Percentiles rank a stretch among this genome's conserved stretches.
These are phyloP conservation scores for Schrankia costaestrigalis DNA, from an alignment of 2,888 invertebrate species.

Conservation along the genomic window DNA sequence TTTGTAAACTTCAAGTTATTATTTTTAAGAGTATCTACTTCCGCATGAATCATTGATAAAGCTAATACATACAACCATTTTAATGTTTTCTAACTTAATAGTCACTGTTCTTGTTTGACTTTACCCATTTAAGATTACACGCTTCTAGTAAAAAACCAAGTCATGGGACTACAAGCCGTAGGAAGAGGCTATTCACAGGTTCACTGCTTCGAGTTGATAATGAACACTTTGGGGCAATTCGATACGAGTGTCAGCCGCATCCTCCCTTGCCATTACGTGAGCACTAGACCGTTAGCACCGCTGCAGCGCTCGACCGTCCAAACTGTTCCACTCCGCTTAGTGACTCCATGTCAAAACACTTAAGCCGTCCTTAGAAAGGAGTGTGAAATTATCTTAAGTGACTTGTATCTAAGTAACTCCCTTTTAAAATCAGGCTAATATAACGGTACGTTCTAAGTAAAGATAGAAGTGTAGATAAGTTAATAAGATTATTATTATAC, in stretches of 20 bases:
- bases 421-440: slow-evolving; percentile 67
- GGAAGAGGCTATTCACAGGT: slow-evolving; percentile 28
- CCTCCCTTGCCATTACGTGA: slow-evolving; percentile 48
- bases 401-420: slow-evolving; percentile 61
- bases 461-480: slow-evolving; percentile 78
- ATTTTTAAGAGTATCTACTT: too few relatives aligned
- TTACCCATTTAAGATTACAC: slow-evolving; percentile 55
- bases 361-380: slow-evolving; percentile 58
- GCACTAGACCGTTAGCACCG: slow-evolving; percentile 43
- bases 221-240: slow-evolving; percentile 60
- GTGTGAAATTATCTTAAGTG: slow-evolving; percentile 78
- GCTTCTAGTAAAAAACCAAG: slow-evolving; percentile 51
- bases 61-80: too few relatives aligned
- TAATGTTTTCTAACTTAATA: slow-evolving; percentile 18
- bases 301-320: slow-evolving; percentile 27
- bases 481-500: slow-evolving; percentile 79
- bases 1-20: too few relatives aligned
- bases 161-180: slow-evolving; percentile 34
- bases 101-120: slow-evolving; percentile 27
- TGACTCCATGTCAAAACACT: slow-evolving; percentile 61
- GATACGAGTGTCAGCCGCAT: slow-evolving; percentile 61
- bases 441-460: slow-evolving; percentile 78
- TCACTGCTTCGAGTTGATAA: slow-evolving; percentile 37
- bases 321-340: slow-evolving; percentile 36
- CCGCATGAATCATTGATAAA: too few relatives aligned